Conservation (phyloP, 2,888 invertebrate species). For the Philereme transversata region DNA sequence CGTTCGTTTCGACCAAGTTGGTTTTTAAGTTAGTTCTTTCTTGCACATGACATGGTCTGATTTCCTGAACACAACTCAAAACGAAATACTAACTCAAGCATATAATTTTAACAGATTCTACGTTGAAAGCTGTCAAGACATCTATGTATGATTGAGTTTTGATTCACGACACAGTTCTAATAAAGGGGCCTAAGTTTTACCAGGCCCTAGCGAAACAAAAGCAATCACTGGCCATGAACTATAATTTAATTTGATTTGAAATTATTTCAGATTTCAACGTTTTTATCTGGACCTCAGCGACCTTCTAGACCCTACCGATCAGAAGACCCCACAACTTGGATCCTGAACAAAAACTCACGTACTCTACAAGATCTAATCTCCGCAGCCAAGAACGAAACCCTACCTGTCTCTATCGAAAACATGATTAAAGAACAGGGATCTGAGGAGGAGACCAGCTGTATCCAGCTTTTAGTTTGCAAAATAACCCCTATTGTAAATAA, state of each 20-base stretch:
- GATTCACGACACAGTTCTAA: too few relatives aligned
- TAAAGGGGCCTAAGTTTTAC: too few relatives aligned
- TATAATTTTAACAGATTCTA: too few relatives aligned
- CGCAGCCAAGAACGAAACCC: conserved; percentile 84
- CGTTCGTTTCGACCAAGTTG: too few relatives aligned
- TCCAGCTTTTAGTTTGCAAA: conserved; percentile 90
- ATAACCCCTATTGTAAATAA: conserved; percentile 89
- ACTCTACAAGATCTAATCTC: conserved; percentile 82
- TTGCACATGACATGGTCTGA: too few relatives aligned
- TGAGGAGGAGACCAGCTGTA: conserved; percentile 86
- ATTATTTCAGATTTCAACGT: conserved; percentile 85
- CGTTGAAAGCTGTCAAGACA: too few relatives aligned
- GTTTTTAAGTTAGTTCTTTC: too few relatives aligned
- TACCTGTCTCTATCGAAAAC: conserved; percentile 86
- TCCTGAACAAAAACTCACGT: conserved; percentile 85
- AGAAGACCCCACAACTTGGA: conserved; percentile 78
- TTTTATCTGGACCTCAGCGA: conserved; percentile 66
- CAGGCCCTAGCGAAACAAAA: too few relatives aligned
- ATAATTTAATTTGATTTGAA: neutral
- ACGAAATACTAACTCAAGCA: too few relatives aligned
- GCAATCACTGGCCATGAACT: neutral
- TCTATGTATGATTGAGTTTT: too few relatives aligned
- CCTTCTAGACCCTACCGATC: conserved; percentile 52
- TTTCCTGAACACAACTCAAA: too few relatives aligned
- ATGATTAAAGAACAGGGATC: conserved; percentile 81